Percentiles rank a stretch among this genome's conserved stretches.
phyloP scores from a whole-genome alignment of 2,113 vertebrate species.

The Tupaia chinensis region DNA sequence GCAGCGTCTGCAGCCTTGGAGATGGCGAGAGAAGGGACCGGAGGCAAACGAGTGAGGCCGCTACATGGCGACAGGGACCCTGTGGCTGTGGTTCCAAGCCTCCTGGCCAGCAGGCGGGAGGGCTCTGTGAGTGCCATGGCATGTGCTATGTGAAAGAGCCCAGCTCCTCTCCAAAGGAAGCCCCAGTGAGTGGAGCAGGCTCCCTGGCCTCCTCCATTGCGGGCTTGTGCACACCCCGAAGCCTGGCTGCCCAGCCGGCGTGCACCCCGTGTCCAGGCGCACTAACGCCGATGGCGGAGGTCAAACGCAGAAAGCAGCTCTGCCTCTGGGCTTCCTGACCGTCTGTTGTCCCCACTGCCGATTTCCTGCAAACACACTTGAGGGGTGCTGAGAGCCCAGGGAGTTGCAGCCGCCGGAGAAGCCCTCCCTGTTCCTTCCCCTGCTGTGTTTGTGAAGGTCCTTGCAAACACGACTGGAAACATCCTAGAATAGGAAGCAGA shows the following conservation, averaged over 20 bases:
- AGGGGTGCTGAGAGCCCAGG: neutral
- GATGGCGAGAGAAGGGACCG: too few species aligned
- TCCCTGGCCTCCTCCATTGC: too few species aligned
- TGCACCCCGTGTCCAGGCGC: too few species aligned
- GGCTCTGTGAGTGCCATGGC: too few species aligned
- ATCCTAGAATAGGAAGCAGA: constrained; percentile 83
- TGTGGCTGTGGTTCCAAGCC: neutral
- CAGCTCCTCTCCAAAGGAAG: too few species aligned
- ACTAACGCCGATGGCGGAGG: neutral
- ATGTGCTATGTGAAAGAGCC: too few species aligned
- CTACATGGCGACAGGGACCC: accelerated
- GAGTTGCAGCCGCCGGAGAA: constrained; percentile 19
- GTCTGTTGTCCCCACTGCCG: accelerated
- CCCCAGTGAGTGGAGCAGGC: too few species aligned
- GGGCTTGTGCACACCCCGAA: too few species aligned
- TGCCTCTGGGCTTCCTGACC: neutral
- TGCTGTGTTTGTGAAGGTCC: constrained; percentile 78
- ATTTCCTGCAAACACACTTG: neutral
- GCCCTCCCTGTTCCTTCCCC: constrained; percentile 55
- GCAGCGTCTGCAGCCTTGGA: neutral
- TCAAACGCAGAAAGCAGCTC: neutral
- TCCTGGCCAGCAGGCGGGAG: too few species aligned
- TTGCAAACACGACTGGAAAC: constrained; percentile 65
- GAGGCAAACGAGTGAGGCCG: neutral
- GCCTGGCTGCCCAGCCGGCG: too few species aligned